Base-by-base conservation (phyloP, 35 echinoderm and acorn worm species). In the Apostichopus parvimensis region DNA sequence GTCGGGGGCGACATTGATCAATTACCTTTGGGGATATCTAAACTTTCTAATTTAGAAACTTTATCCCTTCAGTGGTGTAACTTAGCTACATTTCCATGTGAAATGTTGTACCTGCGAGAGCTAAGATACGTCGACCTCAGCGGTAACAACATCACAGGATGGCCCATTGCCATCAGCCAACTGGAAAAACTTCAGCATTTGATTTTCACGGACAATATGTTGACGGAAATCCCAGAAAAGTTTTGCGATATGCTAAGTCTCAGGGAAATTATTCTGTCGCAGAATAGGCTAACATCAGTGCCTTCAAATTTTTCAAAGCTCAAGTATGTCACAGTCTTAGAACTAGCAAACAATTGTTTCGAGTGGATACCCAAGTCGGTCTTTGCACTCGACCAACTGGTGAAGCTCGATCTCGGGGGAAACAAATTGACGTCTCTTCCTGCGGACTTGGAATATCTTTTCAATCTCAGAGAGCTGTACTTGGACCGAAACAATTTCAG, bases 311-410 rank as follows among this genome's bases (percentile, higher is more conserved):
- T 98, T 18, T 82, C 93, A 24, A 6, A 71, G 23, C 82, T 98
- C 5, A 77, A 86, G 53, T 94, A 91, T 72, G 52, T 98, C 4
- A 79, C 79, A 9, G 53, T 86, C 20, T 82, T 98, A 18, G 93
- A 91, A 34, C 56, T 98, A 87, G 85, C 87, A 34, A 96, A 98
- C 77, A 98, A 98, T 91, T 80, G 89, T 72, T 82, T 98, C n/a
- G 64, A 84, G 71, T 94, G 77, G 87, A 57, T 98, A n/a, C 97
- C 97, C 2, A 98, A 98, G 64, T 91, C 90, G 45, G 91, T 98
- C 17, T 98, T 95, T 87, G 73, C 92, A 14, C 71, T 98, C 13
- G 97, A 98, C 57, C 97, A 98, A 72, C 77, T 98, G 17, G 94
- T 94, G 12, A 92, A 93, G 77, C 83, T 98, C 4, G 88, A 91